Percentiles rank a stretch among this genome's conserved stretches.
Evolutionary conservation across 2,797 vertebrate genomes (phyloP).

Genomic region (Onychomys arenicola): DNA sequence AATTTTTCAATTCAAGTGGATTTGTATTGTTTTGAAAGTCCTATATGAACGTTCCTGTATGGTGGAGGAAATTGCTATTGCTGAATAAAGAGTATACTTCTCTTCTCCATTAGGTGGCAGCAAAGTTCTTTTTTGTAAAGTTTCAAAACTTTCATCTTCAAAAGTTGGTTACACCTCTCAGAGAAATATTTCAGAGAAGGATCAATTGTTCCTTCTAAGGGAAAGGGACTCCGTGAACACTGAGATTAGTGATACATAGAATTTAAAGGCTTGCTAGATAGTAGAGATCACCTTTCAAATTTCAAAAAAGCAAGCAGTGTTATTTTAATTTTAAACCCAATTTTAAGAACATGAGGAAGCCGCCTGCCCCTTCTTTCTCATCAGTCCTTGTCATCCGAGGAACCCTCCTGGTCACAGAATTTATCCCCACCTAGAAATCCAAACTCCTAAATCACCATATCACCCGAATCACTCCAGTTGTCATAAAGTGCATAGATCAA

Average conservation of each 20-base stretch:
- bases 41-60: background rate
- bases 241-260: background rate
- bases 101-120: constrained; percentile 79
- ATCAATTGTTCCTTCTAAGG: background rate
- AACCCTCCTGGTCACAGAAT: background rate
- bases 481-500: background rate
- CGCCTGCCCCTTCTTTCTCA: background rate
- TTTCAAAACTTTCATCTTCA: background rate
- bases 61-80: constrained; percentile 9
- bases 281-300: background rate
- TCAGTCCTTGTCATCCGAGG: background rate
- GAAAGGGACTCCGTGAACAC: background rate
- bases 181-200: background rate
- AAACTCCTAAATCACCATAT: background rate
- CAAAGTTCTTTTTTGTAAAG: constrained; percentile 69
- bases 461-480: background rate
- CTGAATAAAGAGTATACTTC: constrained; percentile 18
- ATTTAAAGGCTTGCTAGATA: background rate
- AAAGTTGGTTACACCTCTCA: background rate
- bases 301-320: background rate
- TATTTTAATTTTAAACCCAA: background rate
- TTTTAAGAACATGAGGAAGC: background rate
- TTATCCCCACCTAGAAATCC: background rate
- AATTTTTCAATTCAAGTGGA: background rate
- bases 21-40: background rate